Evolutionary conservation across 2,888 invertebrate species (phyloP).

Genomic region (Melipona beecheii): DNA sequence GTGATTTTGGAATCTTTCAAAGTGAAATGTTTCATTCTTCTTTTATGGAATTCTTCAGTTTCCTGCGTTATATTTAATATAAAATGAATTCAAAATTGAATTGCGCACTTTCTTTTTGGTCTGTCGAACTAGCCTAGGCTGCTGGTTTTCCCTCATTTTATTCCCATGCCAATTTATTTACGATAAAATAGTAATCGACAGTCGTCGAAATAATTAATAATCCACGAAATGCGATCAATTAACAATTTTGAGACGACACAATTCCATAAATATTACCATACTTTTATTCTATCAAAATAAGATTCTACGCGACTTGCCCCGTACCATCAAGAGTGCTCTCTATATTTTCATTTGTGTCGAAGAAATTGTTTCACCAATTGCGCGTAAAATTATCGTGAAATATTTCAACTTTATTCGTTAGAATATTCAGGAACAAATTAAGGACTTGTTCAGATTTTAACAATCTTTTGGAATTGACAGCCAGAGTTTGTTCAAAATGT

Average conservation of each 20-base stretch:
- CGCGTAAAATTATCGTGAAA: too few species aligned
- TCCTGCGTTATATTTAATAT: too few species aligned
- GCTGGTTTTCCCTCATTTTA: too few species aligned
- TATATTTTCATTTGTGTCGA: not conserved
- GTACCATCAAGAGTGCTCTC: not conserved
- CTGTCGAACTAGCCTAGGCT: too few species aligned
- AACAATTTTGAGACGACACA: not conserved
- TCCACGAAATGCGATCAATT: not conserved
- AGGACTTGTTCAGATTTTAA: not conserved
- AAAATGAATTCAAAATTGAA: too few species aligned
- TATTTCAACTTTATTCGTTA: not conserved
- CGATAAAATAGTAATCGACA: not conserved
- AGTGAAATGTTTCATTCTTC: too few species aligned
- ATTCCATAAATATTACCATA: not conserved
- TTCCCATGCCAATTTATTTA: not conserved
- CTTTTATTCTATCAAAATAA: not conserved
- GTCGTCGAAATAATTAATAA: not conserved
- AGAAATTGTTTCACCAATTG: not conserved
- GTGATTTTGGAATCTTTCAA: too few species aligned
- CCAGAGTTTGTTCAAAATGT: not conserved
- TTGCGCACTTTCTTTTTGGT: too few species aligned
- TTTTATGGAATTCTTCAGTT: too few species aligned
- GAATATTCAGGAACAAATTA: not conserved
- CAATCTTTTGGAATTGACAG: not conserved
- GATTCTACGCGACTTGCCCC: not conserved